Base-by-base conservation (phyloP, 2,113 vertebrate genomes). In the Callaeas wilsoni region DNA sequence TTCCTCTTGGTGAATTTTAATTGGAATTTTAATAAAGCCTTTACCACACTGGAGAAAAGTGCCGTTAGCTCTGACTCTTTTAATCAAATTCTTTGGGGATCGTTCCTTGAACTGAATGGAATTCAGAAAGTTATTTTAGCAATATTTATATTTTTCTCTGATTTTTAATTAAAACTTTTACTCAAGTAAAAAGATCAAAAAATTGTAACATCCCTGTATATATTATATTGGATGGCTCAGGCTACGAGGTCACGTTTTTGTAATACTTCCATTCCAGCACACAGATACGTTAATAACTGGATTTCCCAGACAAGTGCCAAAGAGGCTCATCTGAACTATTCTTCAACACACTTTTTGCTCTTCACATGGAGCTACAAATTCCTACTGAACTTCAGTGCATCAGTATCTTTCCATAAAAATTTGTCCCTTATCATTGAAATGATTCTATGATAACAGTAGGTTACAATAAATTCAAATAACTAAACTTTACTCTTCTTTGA, bases 1-100 rank as follows among this genome's bases (percentile, higher is more conserved):
- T 67, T 74, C 59, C 50, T 84, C 68, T 90, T 79, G 41, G 62
- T 85, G 78, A 73, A 76, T 87, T 95, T 93, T 85, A 91, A 85
- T 94, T 89, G 92, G 49, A 95, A 85, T 91, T 94, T 91, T 85
- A 93, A 91, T 93, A 91, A 79, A 91, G 53, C 16, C 9, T 87
- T 46, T 50, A 52, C 70, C n/a, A 84, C 62, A 60, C 6, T 47
- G 44, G 35, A 94, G 60, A 57, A 78, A 93, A 93, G 26, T n/a
- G 74, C 84, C 9, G 0, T 75, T 35, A 93, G 57, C 44, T 79
- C 74, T 82, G 87, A 53, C 62, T 81, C 68, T 84, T 88, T 77
- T 75, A 91, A 95, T 89, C 73, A 89, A 70, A 67, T 56, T 91
- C 19, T 56, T 93, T 84, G 50, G 27, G 74, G 71, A 88, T 63